These are phyloP conservation scores for Falco punctatus DNA, from an alignment of 2,113 vertebrate species.

Conservation along the genomic window DNA sequence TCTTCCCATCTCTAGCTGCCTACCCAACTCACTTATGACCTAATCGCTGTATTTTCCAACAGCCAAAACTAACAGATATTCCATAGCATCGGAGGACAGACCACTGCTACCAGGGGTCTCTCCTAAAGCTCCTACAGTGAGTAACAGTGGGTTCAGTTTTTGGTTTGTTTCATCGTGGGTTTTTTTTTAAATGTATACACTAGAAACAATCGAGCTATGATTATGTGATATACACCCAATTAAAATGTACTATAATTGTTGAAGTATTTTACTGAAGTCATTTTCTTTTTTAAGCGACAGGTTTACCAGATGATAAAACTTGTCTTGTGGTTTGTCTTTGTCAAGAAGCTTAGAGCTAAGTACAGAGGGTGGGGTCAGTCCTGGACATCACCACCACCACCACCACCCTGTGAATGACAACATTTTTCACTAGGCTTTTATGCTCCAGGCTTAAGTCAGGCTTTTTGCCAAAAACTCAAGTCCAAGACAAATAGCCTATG, in stretches of 20 bases:
- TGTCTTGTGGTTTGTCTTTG: constrained; percentile 83
- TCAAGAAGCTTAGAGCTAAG: constrained; percentile 78
- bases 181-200: constrained; percentile 56
- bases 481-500: constrained; percentile 76
- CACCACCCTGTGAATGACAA: constrained; percentile 47
- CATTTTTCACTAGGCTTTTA: constrained; percentile 74
- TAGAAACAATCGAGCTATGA: constrained; percentile 69
- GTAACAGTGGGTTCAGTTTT: background rate
- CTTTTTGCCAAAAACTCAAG: constrained; percentile 73
- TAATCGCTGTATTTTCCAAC: background rate
- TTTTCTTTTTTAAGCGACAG: constrained; percentile 77
- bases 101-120: background rate
- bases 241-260: constrained; percentile 80
- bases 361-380: constrained; percentile 70
- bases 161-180: background rate
- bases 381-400: constrained; percentile 67
- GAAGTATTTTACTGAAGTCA: constrained; percentile 85
- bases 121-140: background rate
- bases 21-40: background rate
- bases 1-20: background rate
- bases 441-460: constrained; percentile 72
- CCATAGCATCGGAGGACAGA: background rate
- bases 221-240: constrained; percentile 78
- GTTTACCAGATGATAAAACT: constrained; percentile 86
- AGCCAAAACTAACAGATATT: background rate